Percentiles rank a stretch among this genome's conserved stretches.
phyloP scores from a whole-genome alignment of 2,888 invertebrate genomes.

The Stegophylla sp. region DNA sequence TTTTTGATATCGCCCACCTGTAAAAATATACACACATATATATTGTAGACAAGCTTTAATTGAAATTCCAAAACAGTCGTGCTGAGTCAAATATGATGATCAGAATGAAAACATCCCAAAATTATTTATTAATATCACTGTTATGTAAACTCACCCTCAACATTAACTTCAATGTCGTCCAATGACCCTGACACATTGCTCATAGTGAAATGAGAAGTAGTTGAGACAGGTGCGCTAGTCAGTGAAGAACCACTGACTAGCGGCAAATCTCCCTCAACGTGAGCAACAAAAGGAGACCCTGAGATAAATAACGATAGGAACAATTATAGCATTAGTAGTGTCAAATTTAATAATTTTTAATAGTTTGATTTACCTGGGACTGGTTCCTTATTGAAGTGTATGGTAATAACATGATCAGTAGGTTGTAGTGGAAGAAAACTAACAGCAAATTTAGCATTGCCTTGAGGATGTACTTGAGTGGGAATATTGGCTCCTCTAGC shows the following conservation, averaged over 20 bases:
- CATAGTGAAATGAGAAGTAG: constrained; percentile 68
- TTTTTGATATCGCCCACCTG: constrained; percentile 63
- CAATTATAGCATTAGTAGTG: background rate
- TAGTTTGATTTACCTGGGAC: constrained; percentile 65
- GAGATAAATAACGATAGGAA: constrained; percentile 70
- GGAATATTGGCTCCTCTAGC: constrained; percentile 92
- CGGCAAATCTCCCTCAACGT: constrained; percentile 72
- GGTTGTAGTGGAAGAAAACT: constrained; percentile 95
- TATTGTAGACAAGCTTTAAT: constrained; percentile 56
- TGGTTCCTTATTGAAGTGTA: constrained; percentile 92
- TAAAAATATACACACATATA: constrained; percentile 60
- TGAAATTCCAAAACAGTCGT: constrained; percentile 50
- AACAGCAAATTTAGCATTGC: constrained; percentile 89
- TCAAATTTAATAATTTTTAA: background rate
- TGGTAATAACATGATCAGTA: constrained; percentile 93
- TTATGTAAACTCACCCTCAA: constrained; percentile 78
- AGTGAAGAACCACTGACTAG: constrained; percentile 71
- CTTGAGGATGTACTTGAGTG: constrained; percentile 92
- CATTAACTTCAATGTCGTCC: constrained; percentile 93
- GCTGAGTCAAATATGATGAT: constrained; percentile 35
- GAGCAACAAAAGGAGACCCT: constrained; percentile 90
- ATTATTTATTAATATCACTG: background rate
- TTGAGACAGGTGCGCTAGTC: constrained; percentile 68
- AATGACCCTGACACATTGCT: constrained; percentile 77
- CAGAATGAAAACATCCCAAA: constrained; percentile 46